Conservation (phyloP, 1,140 invertebrate genomes). For the Thaumatotibia leucotreta region DNA sequence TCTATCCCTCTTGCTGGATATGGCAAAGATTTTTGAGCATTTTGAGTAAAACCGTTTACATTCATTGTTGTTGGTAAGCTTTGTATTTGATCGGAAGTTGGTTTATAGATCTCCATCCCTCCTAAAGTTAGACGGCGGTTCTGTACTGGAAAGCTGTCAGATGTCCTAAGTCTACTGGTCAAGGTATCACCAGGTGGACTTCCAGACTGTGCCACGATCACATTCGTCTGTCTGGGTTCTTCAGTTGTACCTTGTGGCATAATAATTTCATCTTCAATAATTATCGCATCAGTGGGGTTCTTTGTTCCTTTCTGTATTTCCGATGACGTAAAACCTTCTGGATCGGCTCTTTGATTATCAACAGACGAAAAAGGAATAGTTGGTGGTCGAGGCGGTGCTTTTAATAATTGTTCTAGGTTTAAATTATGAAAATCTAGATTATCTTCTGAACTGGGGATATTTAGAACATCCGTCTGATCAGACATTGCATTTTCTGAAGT, state of each 20-base stretch:
- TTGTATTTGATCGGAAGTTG: no score
- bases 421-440: not conserved
- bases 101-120: no score
- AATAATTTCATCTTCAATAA: not conserved
- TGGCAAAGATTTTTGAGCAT: no score
- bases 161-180: not conserved
- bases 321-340: not conserved
- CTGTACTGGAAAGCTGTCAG: no score
- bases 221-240: not conserved
- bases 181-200: not conserved
- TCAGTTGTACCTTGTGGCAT: not conserved
- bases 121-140: no score
- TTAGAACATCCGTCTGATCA: not conserved
- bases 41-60: no score
- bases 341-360: not conserved
- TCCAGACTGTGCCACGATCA: not conserved
- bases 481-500: not conserved
- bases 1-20: no score
- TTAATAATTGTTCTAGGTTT: not conserved
- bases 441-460: no score
- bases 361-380: not conserved
- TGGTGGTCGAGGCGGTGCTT: not conserved
- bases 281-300: not conserved
- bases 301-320: not conserved
- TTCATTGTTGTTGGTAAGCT: no score